Conservation (phyloP, 2,797 vertebrate genomes). For the Salmo trutta region DNA sequence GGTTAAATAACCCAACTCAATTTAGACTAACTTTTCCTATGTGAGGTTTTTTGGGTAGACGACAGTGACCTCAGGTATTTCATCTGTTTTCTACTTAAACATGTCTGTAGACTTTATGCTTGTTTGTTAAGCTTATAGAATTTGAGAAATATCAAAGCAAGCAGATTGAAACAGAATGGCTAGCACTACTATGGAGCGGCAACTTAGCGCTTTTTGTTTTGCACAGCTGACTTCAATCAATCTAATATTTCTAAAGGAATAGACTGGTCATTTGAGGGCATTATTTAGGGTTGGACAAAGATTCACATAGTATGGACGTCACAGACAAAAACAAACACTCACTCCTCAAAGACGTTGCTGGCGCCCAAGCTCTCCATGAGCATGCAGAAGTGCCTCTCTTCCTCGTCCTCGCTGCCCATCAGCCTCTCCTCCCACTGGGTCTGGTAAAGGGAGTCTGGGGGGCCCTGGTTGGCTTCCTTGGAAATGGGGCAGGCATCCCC, state of each 20-base stretch:
- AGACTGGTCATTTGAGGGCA: not conserved
- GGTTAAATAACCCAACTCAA: not conserved
- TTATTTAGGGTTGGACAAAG: slow-evolving; percentile 23
- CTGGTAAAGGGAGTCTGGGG: slow-evolving; percentile 72
- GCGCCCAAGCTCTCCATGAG: slow-evolving; percentile 88
- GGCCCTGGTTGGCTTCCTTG: slow-evolving; percentile 1
- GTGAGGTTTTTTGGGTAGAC: not conserved
- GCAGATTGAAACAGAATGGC: not conserved
- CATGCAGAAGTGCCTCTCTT: slow-evolving; percentile 85
- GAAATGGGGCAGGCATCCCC: slow-evolving; percentile 31
- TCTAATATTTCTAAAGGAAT: slow-evolving; percentile 20
- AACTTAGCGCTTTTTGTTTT: slow-evolving; percentile 43
- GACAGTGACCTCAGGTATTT: not conserved
- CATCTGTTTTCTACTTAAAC: not conserved
- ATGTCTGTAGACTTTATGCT: not conserved
- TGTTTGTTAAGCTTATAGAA: not conserved
- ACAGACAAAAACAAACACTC: slow-evolving; percentile 52
- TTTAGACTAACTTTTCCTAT: not conserved
- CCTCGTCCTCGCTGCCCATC: slow-evolving; percentile 73
- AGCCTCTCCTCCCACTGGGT: slow-evolving; percentile 65
- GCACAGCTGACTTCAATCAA: slow-evolving; percentile 42
- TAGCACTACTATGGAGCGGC: slow-evolving; percentile 14
- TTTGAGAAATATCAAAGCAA: not conserved
- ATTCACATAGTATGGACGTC: slow-evolving; percentile 24
- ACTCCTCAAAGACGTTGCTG: slow-evolving; percentile 86